phyloP scores from a whole-genome alignment of 2,888 invertebrate species.

The Noctua janthe region DNA sequence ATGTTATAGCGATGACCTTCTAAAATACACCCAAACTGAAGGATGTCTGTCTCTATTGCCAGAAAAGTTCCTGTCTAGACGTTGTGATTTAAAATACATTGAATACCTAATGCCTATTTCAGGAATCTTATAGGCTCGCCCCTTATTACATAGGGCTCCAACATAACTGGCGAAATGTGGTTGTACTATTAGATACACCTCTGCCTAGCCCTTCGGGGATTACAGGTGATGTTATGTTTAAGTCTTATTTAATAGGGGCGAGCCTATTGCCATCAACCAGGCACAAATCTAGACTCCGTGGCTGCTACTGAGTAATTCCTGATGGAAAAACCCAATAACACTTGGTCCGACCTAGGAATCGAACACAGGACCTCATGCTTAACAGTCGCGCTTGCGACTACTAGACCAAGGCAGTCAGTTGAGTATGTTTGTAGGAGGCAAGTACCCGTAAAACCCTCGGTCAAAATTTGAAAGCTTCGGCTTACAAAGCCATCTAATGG shows the following conservation, averaged over 20 bases:
- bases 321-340: not conserved
- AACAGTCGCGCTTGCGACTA: not conserved
- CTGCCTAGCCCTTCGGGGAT: too few species aligned
- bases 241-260: not conserved
- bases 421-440: not conserved
- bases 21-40: not conserved
- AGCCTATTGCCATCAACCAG: not conserved
- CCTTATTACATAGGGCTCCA: too few species aligned
- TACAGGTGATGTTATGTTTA: not conserved
- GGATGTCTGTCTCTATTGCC: not conserved
- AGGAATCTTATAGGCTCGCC: not conserved
- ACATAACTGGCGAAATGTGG: too few species aligned
- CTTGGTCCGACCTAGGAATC: not conserved
- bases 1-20: not conserved
- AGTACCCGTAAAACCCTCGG: not conserved
- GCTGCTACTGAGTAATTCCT: not conserved
- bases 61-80: not conserved
- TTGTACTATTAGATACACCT: too few species aligned
- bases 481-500: constrained; percentile 23
- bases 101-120: not conserved
- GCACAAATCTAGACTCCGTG: not conserved
- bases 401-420: not conserved
- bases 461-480: not conserved
- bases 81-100: not conserved
- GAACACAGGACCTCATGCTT: not conserved